These are phyloP conservation scores for Aspidapion aeneum DNA, from an alignment of 2,888 invertebrate species.

Conservation along the genomic window DNA sequence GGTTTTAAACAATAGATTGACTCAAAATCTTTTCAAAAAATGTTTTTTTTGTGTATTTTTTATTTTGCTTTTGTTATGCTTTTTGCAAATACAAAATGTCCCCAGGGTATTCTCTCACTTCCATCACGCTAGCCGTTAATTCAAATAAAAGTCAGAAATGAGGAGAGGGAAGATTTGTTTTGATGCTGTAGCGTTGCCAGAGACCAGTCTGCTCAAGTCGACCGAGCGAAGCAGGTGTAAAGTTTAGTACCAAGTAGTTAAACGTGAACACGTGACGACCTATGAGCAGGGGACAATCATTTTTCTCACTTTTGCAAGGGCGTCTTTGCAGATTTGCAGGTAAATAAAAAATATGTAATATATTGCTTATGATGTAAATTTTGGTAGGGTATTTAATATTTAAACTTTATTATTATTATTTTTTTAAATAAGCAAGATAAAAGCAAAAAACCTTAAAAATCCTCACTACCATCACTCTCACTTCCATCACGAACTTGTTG, in stretches of 20 bases:
- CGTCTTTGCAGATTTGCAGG: not conserved
- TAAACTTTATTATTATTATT: no score
- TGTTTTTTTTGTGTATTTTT: not conserved
- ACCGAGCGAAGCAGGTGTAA: constrained; percentile 1
- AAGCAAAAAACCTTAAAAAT: constrained; percentile 6
- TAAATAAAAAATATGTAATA: constrained; percentile 1
- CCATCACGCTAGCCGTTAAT: not conserved
- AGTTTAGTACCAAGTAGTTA: constrained; percentile 1
- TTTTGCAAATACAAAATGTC: constrained; percentile 3
- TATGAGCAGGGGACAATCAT: not conserved
- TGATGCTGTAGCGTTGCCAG: not conserved
- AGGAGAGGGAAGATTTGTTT: constrained; percentile 1
- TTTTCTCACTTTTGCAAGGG: constrained; percentile 6
- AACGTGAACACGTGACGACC: constrained; percentile 1
- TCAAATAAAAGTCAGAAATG: constrained; percentile 1
- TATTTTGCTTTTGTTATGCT: not conserved
- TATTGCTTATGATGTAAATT: no score
- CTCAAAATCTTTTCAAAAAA: constrained; percentile 8
- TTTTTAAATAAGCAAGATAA: constrained; percentile 3
- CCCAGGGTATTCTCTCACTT: not conserved
- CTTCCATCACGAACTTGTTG: constrained; percentile 8
- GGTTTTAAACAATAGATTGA: not conserved
- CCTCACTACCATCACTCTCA: no score
- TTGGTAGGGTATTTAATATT: no score
- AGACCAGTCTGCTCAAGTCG: constrained; percentile 4